Evolutionary conservation across 2,888 invertebrate genomes (phyloP), one percentile per base, ranked within the genome.

Genomic region (Cryptophagus acutangulus): DNA sequence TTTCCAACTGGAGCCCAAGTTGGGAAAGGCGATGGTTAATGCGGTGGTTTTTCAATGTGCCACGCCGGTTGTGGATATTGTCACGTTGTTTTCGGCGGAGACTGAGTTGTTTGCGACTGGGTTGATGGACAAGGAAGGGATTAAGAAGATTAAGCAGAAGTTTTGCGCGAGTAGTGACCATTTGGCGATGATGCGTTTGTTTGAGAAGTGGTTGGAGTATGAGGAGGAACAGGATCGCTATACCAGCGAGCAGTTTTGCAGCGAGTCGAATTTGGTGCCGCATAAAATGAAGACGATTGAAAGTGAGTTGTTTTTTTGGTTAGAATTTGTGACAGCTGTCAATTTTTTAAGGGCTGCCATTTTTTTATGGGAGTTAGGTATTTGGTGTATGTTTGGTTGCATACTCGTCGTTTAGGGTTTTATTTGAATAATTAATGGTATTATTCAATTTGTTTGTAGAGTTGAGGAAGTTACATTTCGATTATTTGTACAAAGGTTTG

Each of bases 81-180:
- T 68, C 1, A 69, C 75, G 3, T 47, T 71, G 15, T 70, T 72
- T 48, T 70, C 75, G 0, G 66, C 71, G 1, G 75, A 77, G 13
- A 64, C 68, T 0, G 75, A 79, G 30, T 52, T 81, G 38, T 82
- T 82, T 53, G 43, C 55, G 0, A 70, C 73, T 26, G 66, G 71
- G 0, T 64, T 77, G 2, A 65, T 71, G 0, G 64, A 75, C 31
- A 74, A 74, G 48, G 68, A 69, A 5, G 65, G 64, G 51, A 72
- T 79, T 6, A 74, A 77, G 38, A 57, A 64, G 20, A 63, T 73
- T 0, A 83, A 82, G 60, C 55, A 61, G 2, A 51, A 63, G 2
- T 79, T 69, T 61, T 76, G 72, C 39, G 43, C 67, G 0, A 70
- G 67, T 0, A 84, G 83, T 2, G 84, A 84, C 60, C 82, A 84